phyloP scores from a whole-genome alignment of 2,888 invertebrate genomes.

The Melanostoma scalare region DNA sequence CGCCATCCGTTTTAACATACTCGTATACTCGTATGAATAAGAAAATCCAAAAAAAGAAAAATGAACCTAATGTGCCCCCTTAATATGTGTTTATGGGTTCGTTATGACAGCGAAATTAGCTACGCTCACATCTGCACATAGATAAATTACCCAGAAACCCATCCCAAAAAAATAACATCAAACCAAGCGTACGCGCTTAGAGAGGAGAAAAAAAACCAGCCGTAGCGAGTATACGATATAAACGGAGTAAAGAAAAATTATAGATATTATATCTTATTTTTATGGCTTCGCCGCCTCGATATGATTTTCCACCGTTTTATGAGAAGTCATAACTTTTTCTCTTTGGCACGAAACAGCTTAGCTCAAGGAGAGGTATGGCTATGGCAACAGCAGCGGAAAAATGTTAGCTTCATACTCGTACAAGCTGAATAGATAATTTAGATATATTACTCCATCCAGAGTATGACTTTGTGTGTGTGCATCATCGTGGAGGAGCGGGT shows the following conservation, averaged over 20 bases:
- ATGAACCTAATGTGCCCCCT: slow-evolving; percentile 71
- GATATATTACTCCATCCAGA: slow-evolving; percentile 56
- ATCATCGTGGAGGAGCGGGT: no score
- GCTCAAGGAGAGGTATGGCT: slow-evolving; percentile 16
- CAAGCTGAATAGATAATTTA: slow-evolving; percentile 66
- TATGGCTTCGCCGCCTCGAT: slow-evolving; percentile 69
- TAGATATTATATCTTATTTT: slow-evolving; percentile 71
- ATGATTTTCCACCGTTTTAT: slow-evolving; percentile 72
- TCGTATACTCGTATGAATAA: slow-evolving; percentile 54
- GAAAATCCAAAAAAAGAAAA: slow-evolving; percentile 50
- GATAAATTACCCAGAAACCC: slow-evolving; percentile 69
- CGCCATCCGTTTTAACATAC: slow-evolving; percentile 25
- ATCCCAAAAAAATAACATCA: slow-evolving; percentile 53
- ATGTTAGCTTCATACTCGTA: slow-evolving; percentile 63
- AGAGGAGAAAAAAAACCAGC: neutral
- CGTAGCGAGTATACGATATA: slow-evolving; percentile 33
- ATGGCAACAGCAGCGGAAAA: slow-evolving; percentile 35
- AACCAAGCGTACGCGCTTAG: neutral
- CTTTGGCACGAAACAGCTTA: slow-evolving; percentile 46
- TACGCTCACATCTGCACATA: slow-evolving; percentile 71
- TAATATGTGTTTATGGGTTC: slow-evolving; percentile 73
- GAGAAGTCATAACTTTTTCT: slow-evolving; percentile 66
- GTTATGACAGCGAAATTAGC: slow-evolving; percentile 73
- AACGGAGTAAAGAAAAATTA: slow-evolving; percentile 65
- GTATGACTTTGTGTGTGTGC: slow-evolving; percentile 20